A percentile compares a stretch with the other conserved stretches of the same genome.
These are phyloP conservation scores for Kryptolebias ocellatus DNA, from an alignment of 2,797 vertebrate genomes.

Conservation along the genomic window DNA sequence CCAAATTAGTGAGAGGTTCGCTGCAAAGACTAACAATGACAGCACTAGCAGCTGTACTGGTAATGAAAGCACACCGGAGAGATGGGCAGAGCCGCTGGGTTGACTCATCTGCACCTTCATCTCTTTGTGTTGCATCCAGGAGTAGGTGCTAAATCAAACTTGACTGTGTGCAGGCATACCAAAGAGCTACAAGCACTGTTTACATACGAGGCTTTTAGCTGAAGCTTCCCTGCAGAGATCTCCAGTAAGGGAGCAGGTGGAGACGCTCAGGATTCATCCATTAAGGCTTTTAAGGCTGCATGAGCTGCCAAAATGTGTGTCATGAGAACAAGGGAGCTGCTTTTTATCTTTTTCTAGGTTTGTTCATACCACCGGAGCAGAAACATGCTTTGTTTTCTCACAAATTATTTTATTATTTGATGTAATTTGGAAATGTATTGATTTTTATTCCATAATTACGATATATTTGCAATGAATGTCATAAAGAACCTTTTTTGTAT, in stretches of 20 bases:
- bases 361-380: not conserved
- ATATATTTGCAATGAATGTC: not conserved
- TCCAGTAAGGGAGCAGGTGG: conserved; percentile 40
- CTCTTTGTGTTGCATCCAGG: conserved; percentile 25
- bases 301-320: conserved; percentile 1
- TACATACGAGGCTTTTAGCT: conserved; percentile 33
- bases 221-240: conserved; percentile 24
- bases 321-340: conserved; percentile 5
- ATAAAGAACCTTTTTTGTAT: not conserved
- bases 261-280: conserved; percentile 26
- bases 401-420: not conserved
- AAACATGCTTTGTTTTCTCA: not conserved
- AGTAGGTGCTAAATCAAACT: conserved; percentile 22
- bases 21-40: conserved; percentile 12
- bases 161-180: conserved; percentile 10
- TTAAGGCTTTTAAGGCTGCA: conserved; percentile 50
- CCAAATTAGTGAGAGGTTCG: conserved; percentile 42
- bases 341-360: not conserved
- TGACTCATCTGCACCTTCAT: conserved; percentile 50
- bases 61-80: conserved; percentile 39
- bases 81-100: conserved; percentile 29
- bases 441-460: not conserved
- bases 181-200: conserved; percentile 23
- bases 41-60: conserved; percentile 32
- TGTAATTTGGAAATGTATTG: fast-evolving